Percentiles rank a stretch among this genome's conserved stretches.
Conservation (phyloP, 2,113 vertebrate species). For the Oreochromis tanganicae region DNA sequence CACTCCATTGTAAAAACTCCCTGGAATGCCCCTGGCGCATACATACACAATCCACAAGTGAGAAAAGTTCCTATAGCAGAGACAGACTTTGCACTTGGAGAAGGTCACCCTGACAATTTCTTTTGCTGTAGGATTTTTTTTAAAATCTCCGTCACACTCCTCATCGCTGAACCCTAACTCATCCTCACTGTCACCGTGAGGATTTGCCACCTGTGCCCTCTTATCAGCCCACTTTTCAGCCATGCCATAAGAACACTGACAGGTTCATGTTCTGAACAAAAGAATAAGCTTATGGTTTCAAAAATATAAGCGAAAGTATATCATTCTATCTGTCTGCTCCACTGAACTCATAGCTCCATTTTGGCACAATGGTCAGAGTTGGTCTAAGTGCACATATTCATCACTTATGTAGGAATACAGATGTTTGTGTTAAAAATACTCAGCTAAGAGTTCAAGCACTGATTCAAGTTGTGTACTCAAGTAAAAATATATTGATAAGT, state of each 20-base stretch:
- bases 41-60: background rate
- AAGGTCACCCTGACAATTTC: background rate
- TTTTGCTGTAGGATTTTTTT: background rate
- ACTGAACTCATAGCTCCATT: background rate
- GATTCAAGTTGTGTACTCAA: background rate
- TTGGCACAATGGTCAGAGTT: background rate
- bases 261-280: background rate
- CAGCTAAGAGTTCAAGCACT: background rate
- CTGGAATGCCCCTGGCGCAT: background rate
- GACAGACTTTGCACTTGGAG: background rate
- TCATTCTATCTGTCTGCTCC: background rate
- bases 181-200: background rate
- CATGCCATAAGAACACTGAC: background rate
- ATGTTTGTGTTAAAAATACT: background rate
- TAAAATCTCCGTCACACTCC: background rate
- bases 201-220: background rate
- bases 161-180: background rate
- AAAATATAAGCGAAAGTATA: background rate
- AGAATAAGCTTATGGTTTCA: background rate
- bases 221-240: background rate
- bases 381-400: background rate
- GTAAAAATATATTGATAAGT: background rate
- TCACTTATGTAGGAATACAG: background rate
- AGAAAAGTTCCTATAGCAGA: background rate
- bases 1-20: background rate